Evolutionary conservation across 2,113 vertebrate species (phyloP).

Genomic region (Seriola rivoliana): DNA sequence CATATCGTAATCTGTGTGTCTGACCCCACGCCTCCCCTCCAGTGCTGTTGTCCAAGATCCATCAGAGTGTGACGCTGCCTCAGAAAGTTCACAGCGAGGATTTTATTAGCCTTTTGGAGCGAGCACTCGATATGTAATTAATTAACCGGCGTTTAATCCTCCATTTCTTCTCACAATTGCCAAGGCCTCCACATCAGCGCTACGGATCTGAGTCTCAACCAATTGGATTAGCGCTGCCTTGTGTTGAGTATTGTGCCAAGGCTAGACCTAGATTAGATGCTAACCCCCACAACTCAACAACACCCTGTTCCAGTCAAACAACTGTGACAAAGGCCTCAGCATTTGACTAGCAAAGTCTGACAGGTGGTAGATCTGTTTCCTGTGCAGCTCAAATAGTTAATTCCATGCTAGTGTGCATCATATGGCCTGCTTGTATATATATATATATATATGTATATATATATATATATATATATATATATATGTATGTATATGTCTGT

Average conservation of each 20-base stretch:
- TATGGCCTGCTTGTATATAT: neutral
- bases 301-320: neutral
- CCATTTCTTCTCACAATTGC: conserved; percentile 69
- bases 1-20: conserved; percentile 16
- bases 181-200: conserved; percentile 65
- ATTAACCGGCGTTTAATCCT: conserved; percentile 77
- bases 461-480: neutral
- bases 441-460: too few species aligned
- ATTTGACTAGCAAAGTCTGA: neutral
- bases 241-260: conserved; percentile 46
- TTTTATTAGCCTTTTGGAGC: conserved; percentile 69
- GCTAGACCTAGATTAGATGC: conserved; percentile 45
- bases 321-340: neutral
- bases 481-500: neutral
- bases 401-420: neutral
- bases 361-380: conserved; percentile 2
- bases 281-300: neutral
- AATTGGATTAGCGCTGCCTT: conserved; percentile 70
- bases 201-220: conserved; percentile 63
- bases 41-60: conserved; percentile 32
- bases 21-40: neutral
- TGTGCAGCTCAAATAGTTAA: neutral
- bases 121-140: conserved; percentile 76
- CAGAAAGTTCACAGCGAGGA: conserved; percentile 59
- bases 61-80: conserved; percentile 42